Conservation (phyloP, 2,888 invertebrate genomes). For the Chrysolina americana region DNA sequence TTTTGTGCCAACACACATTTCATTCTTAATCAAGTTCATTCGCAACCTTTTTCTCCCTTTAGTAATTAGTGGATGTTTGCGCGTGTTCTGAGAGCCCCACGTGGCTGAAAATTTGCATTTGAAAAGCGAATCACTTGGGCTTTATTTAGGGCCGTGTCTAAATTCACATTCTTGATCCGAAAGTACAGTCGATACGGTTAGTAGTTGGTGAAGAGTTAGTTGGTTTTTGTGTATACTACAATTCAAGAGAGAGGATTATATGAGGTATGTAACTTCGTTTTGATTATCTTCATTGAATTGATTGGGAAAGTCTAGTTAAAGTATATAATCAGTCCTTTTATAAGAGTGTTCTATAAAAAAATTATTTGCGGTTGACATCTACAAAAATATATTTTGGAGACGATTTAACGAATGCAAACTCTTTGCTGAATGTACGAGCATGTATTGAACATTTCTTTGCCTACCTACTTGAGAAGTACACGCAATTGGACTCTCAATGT, state of each 20-base stretch:
- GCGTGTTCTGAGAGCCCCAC: slow-evolving; percentile 3
- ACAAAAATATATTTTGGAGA: too few species aligned
- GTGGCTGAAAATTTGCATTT: slow-evolving; percentile 12
- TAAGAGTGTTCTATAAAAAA: too few species aligned
- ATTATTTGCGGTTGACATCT: too few species aligned
- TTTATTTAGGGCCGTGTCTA: background rate
- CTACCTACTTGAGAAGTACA: too few species aligned
- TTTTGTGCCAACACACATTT: background rate
- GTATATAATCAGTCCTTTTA: too few species aligned
- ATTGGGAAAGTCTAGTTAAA: too few species aligned
- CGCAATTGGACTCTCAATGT: too few species aligned
- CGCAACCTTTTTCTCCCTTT: background rate
- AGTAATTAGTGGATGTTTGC: slow-evolving; percentile 16
- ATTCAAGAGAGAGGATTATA: background rate
- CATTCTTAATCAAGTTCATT: background rate
- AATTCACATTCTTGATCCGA: background rate
- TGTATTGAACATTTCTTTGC: too few species aligned
- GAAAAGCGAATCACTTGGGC: slow-evolving; percentile 2
- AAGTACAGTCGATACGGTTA: background rate
- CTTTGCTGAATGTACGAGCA: too few species aligned
- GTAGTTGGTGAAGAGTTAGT: background rate
- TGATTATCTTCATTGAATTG: background rate
- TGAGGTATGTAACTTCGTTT: background rate
- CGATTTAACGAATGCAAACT: too few species aligned
- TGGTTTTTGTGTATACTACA: background rate